These are phyloP conservation scores for Hystrix brachyura DNA, from an alignment of 2,113 vertebrate genomes.

Conservation along the genomic window DNA sequence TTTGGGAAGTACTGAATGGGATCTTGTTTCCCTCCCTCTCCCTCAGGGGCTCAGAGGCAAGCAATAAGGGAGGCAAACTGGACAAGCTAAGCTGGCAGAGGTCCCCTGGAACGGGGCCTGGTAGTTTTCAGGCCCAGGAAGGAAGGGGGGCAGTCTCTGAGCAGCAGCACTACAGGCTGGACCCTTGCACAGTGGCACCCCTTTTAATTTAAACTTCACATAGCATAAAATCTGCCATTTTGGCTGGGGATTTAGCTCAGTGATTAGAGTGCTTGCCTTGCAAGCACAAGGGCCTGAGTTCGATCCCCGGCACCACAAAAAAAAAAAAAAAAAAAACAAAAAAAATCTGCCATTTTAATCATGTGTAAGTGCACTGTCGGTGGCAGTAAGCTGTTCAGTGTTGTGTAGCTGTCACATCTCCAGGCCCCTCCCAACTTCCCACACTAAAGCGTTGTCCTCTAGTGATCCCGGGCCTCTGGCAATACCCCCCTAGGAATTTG, in stretches of 20 bases:
- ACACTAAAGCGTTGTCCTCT: not conserved
- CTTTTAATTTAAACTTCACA: not conserved
- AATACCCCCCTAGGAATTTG: fast-evolving
- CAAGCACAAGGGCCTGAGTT: too few relatives aligned
- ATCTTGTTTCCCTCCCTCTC: not conserved
- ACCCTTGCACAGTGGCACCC: not conserved
- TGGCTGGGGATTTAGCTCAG: too few relatives aligned
- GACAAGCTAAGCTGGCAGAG: fast-evolving
- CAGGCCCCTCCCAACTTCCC: not conserved
- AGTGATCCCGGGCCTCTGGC: not conserved
- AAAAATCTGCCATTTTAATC: not conserved
- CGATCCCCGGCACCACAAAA: too few relatives aligned
- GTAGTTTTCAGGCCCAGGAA: not conserved
- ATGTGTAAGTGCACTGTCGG: fast-evolving
- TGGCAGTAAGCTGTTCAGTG: not conserved
- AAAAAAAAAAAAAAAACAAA: too few relatives aligned
- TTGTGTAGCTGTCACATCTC: not conserved
- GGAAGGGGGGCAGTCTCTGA: not conserved
- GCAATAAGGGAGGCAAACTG: fast-evolving
- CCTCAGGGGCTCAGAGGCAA: too few relatives aligned
- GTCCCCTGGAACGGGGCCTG: not conserved
- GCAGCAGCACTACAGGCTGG: not conserved
- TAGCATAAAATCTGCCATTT: not conserved
- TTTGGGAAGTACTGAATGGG: fast-evolving
- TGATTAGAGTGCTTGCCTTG: too few relatives aligned